A percentile compares a stretch with the other conserved stretches of the same genome.
These are phyloP conservation scores for Platysternon megacephalum DNA, from an alignment of 2,113 vertebrate species.

Conservation along the genomic window DNA sequence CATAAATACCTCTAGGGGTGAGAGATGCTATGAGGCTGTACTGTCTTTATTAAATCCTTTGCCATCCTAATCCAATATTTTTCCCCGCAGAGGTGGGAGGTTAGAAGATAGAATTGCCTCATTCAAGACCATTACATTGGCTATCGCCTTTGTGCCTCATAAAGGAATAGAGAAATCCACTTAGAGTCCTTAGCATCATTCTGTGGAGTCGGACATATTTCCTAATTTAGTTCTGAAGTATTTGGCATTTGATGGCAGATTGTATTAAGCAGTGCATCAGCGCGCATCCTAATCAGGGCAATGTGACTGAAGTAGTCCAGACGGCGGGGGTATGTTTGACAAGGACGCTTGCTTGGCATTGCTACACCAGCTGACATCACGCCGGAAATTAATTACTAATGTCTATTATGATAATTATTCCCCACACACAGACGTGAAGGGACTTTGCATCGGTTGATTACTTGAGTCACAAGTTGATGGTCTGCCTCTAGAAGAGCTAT, in stretches of 20 bases:
- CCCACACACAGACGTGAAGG: conserved; percentile 42
- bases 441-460: conserved; percentile 56
- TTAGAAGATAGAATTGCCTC: conserved; percentile 52
- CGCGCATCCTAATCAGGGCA: conserved; percentile 77
- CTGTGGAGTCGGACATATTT: conserved; percentile 15
- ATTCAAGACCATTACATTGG: conserved; percentile 14
- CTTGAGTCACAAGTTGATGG: not conserved
- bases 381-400: conserved; percentile 73
- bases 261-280: conserved; percentile 30
- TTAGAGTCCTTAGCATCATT: not conserved
- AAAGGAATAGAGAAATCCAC: conserved; percentile 30
- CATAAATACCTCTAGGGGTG: conserved; percentile 15
- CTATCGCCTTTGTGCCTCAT: not conserved
- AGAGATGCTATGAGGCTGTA: not conserved
- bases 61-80: conserved; percentile 41
- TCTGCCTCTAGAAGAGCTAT: conserved; percentile 46
- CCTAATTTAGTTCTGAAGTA: conserved; percentile 38
- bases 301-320: conserved; percentile 73
- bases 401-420: conserved; percentile 70
- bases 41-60: conserved; percentile 63
- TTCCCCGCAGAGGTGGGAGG: conserved; percentile 43
- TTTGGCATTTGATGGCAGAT: conserved; percentile 64
- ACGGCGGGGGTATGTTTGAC: conserved; percentile 69
- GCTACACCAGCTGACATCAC: conserved; percentile 84
- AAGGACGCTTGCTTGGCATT: conserved; percentile 80